Evolutionary conservation across 2,113 vertebrate genomes (phyloP).

Genomic region (Phyllopteryx taeniolatus): DNA sequence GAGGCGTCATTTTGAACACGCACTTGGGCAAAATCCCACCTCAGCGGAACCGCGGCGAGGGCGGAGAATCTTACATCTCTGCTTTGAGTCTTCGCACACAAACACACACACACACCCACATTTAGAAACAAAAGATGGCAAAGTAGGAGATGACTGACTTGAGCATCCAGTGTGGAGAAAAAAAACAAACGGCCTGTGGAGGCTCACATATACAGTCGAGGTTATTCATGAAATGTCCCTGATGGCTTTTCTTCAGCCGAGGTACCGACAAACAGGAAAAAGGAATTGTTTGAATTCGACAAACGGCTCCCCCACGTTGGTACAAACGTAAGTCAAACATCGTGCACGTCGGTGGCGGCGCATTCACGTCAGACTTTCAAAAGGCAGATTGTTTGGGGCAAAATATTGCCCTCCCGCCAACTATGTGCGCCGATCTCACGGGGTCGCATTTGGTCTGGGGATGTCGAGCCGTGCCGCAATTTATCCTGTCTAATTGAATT

Average conservation of each 20-base stretch:
- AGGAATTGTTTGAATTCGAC: background rate
- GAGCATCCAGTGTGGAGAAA: background rate
- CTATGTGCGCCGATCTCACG: slow-evolving; percentile 42
- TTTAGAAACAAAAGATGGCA: background rate
- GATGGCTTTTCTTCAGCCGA: slow-evolving; percentile 18
- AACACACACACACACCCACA: background rate
- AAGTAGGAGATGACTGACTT: slow-evolving; percentile 2
- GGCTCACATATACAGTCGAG: slow-evolving; percentile 7
- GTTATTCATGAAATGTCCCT: slow-evolving; percentile 25
- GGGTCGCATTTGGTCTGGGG: slow-evolving; percentile 28
- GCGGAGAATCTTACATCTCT: slow-evolving; percentile 45
- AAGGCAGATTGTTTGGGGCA: slow-evolving; percentile 14
- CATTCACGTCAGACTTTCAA: slow-evolving; percentile 17
- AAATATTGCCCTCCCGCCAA: slow-evolving; percentile 22
- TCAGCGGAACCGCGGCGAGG: slow-evolving; percentile 29
- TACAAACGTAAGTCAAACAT: slow-evolving; percentile 6
- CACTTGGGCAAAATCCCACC: slow-evolving; percentile 51
- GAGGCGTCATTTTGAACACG: slow-evolving; percentile 45
- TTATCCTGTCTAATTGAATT: slow-evolving; percentile 60
- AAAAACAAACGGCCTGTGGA: slow-evolving; percentile 19
- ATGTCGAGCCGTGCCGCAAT: slow-evolving; percentile 52
- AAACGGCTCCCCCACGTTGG: background rate
- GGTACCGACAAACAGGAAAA: background rate
- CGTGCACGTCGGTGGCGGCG: background rate
- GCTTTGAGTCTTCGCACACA: slow-evolving; percentile 8